Evolutionary conservation across 2,888 invertebrate species (phyloP), one percentile per base, ranked within the genome.

Genomic region (Eulithis testata): DNA sequence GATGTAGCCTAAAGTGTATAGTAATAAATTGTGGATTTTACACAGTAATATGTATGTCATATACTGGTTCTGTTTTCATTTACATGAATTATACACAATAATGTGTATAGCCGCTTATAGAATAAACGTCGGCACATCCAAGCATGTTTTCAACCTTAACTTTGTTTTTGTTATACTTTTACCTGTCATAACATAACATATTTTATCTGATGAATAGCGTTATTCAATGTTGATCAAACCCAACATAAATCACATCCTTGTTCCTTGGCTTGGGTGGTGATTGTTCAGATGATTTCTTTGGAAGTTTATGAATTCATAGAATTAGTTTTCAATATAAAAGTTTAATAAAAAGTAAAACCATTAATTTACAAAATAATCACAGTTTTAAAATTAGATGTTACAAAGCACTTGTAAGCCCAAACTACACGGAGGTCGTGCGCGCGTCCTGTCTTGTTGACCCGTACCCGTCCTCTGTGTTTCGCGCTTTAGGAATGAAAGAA

Each of bases 361-460:
- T 50, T 77, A 79, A 75, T 78, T 77, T 76, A 78, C 66, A 77
- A 76, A 80, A 74, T 3, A 76, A 84, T 84, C 83, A 84, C 85
- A 85, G 84, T 80, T 80, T 49, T 76, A 72, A 68, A 71, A 31
- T 79, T 69, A 68, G 71, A 60, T 44, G 47, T 59, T 64, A 60
- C 11, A 68, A 68, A 21, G 21, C 21, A n/a, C n/a, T n/a, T 21
- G 1, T 21, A 21, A 21, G 21, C 1, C 1, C 21, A 21, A 21
- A 21, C 21, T 21, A 21, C 21, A 21, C 21, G 2, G 21, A 21
- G 21, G 1, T 21, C 21, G 21, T 1, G 21, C 21, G 21, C 21
- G 21, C 21, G 21, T 21, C 21, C 21, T 21, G 2, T 21, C 1
- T 21, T 2, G 21, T 2, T 21, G 21, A 21, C 21, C 21, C 21